Evolutionary conservation across 2,888 invertebrate species (phyloP).

Genomic region (Drosophila mulleri): DNA sequence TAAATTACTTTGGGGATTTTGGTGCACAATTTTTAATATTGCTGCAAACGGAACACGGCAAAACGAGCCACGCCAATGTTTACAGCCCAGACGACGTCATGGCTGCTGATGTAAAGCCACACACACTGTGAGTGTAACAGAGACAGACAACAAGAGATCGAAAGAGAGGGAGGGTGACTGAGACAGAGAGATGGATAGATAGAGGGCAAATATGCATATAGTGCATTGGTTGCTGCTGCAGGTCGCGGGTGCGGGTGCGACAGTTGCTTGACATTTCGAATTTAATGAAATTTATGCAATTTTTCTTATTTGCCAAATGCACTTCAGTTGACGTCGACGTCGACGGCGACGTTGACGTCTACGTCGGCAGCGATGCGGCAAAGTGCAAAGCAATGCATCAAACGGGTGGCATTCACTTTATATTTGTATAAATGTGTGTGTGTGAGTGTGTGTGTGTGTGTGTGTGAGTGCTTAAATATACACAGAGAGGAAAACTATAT

Average conservation of each 20-base stretch:
- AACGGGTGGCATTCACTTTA: conserved; percentile 55
- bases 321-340: conserved; percentile 50
- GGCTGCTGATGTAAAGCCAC: conserved; percentile 48
- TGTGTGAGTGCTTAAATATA: conserved; percentile 32
- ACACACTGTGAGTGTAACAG: conserved; percentile 11
- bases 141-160: conserved; percentile 1
- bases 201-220: conserved; percentile 30
- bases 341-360: conserved; percentile 27
- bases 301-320: conserved; percentile 80
- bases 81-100: conserved; percentile 48
- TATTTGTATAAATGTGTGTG: not conserved
- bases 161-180: not conserved
- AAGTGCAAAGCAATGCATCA: conserved; percentile 73
- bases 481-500: conserved; percentile 25
- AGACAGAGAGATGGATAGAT: not conserved
- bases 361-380: conserved; percentile 61
- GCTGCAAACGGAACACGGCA: conserved; percentile 56
- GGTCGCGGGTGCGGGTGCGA: conserved; percentile 57
- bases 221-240: conserved; percentile 16
- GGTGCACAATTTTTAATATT: conserved; percentile 81
- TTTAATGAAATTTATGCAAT: conserved; percentile 82
- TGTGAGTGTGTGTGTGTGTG: not conserved
- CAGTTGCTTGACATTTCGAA: conserved; percentile 77
- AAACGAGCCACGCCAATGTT: conserved; percentile 27
- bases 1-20: conserved; percentile 85